Base-by-base conservation (phyloP, 2,888 invertebrate genomes). In the Temnothorax unifasciatus region DNA sequence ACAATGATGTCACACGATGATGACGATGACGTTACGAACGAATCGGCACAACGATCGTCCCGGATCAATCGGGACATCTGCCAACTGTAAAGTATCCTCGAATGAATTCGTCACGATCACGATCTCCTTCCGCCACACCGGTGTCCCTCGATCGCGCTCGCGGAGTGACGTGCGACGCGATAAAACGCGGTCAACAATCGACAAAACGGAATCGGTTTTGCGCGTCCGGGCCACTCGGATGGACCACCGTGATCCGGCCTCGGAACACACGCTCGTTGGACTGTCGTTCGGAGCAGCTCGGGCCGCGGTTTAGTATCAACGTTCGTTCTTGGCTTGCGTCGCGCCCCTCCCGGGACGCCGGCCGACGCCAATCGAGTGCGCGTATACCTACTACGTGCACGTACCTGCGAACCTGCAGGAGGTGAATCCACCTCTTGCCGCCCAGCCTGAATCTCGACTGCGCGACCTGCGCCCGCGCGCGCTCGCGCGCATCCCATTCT, bases 291-390 rank as follows among this genome's bases (percentile, higher is more conserved):
- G 87, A 93, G 93, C 91, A 89, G 90, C 91, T 92, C 90, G 90
- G 89, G 88, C 89, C 92, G 91, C 93, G 92, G 92, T 93, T 93
- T 92, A 92, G 92, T 92, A 93, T 92, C 92, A 91, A 90, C 91
- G 92, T 92, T 90, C 92, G 92, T 93, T 92, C 92, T 91, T 92
- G 89, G 88, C 90, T 89, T 88, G 90, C 91, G 90, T 92, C 90
- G 91, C 92, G 91, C 93, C 92, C 91, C 92, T 92, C 92, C 92
- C 91, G 91, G 90, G 91, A 90, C 90, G 89, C 90, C 91, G 89
- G 90, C 85, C 91, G 92, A 91, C 92, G 91, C 92, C 88, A 92
- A 93, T 93, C 93, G 93, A 93, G 91, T 93, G 92, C 93, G 91
- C 93, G 90, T 92, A 90, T 90, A 91, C 87, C 89, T 90, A 76